Conservation (phyloP, 2,888 invertebrate species). For the Metopia argyrocephala region DNA sequence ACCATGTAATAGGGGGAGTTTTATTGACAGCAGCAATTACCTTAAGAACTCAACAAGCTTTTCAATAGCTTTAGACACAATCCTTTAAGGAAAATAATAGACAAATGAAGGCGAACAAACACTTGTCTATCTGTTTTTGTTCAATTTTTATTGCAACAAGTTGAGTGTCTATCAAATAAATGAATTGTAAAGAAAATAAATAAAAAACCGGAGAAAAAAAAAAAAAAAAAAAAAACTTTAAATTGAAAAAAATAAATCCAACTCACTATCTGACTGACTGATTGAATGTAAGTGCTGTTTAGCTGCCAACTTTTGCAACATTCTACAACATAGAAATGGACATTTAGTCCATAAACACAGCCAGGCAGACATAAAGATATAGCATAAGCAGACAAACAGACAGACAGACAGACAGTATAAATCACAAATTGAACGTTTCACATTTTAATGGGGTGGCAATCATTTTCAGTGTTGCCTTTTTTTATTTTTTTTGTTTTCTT, state of each 20-base stretch:
- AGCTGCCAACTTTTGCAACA: constrained; percentile 60
- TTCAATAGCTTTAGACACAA: constrained; percentile 39
- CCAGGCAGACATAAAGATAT: constrained; percentile 37
- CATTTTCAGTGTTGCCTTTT: constrained; percentile 64
- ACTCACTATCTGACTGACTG: constrained; percentile 42
- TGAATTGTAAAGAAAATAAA: constrained; percentile 43
- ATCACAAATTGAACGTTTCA: constrained; percentile 65
- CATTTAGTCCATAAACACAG: constrained; percentile 63
- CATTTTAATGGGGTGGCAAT: constrained; percentile 77
- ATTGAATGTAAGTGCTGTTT: constrained; percentile 61
- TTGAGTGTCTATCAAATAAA: constrained; percentile 59
- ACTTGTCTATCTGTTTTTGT: constrained; percentile 56
- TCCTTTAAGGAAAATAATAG: constrained; percentile 50
- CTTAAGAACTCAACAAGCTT: constrained; percentile 57
- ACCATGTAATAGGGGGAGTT: constrained; percentile 73
- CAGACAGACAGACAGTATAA: constrained; percentile 59
- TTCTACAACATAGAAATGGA: constrained; percentile 66
- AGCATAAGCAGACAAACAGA: neutral
- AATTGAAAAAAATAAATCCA: neutral
- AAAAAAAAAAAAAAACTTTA: neutral
- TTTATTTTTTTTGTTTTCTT: constrained; percentile 15
- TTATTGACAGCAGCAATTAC: constrained; percentile 77
- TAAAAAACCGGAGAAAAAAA: constrained; percentile 21
- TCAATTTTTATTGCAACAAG: constrained; percentile 48
- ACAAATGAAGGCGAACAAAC: constrained; percentile 23